Evolutionary conservation across 1,140 invertebrate genomes (phyloP).

Genomic region (Bombyx mandarina): DNA sequence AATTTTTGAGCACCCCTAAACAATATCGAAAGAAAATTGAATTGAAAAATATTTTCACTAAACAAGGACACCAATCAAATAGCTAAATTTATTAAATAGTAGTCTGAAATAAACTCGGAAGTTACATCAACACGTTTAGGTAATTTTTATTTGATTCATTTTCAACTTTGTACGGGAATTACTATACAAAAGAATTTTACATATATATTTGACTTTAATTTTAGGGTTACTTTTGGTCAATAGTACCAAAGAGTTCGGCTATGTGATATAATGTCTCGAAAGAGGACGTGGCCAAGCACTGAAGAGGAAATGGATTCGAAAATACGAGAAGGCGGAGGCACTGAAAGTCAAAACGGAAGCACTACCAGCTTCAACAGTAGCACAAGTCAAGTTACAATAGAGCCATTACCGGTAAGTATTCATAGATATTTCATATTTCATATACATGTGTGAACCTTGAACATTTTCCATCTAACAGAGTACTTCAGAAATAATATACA

Average conservation of each 20-base stretch:
- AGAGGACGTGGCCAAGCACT: slow-evolving; percentile 35
- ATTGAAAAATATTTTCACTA: no score
- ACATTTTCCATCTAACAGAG: no score
- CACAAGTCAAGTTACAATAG: slow-evolving; percentile 21
- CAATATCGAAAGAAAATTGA: no score
- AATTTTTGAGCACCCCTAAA: no score
- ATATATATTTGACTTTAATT: not conserved
- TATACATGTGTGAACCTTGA: no score
- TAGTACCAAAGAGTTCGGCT: slow-evolving; percentile 16
- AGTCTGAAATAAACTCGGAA: no score
- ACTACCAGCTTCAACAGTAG: slow-evolving; percentile 38
- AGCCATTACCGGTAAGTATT: slow-evolving; percentile 25
- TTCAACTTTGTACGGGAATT: no score
- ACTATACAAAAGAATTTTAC: not conserved
- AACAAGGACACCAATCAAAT: no score
- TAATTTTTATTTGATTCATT: no score
- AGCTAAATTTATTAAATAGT: no score
- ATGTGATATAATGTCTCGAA: slow-evolving; percentile 63
- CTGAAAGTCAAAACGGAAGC: slow-evolving; percentile 39
- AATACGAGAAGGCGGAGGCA: slow-evolving; percentile 23
- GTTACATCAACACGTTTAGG: no score
- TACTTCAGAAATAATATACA: no score
- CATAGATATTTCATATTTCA: not conserved
- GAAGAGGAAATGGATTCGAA: slow-evolving; percentile 53
- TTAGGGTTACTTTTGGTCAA: not conserved